Percentiles rank a stretch among this genome's conserved stretches.
These are phyloP conservation scores for Agrochola lychnidis DNA, from an alignment of 2,888 invertebrate species.

Conservation along the genomic window DNA sequence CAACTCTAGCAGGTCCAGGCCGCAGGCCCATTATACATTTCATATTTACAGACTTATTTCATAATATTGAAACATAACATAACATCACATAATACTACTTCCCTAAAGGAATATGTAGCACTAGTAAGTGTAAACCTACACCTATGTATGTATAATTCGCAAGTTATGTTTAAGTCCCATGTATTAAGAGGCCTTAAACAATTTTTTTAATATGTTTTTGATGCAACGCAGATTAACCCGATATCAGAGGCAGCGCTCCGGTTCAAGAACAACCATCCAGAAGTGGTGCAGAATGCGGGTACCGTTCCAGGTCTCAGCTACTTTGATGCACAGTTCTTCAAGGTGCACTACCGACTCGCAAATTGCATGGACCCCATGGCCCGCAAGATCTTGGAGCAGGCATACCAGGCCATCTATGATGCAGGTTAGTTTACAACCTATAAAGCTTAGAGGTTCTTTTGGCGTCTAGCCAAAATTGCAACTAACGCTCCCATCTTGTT, in stretches of 20 bases:
- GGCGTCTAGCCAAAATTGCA: background rate
- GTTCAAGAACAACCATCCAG: constrained; percentile 78
- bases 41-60: background rate
- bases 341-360: constrained; percentile 92
- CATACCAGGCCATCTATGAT: constrained; percentile 94
- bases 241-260: constrained; percentile 90
- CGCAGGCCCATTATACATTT: too few species aligned
- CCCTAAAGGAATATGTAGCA: background rate
- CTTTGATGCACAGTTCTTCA: constrained; percentile 94
- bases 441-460: too few species aligned
- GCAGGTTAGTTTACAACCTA: constrained; percentile 81
- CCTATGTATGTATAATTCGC: background rate
- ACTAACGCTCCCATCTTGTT: too few species aligned
- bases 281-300: constrained; percentile 91
- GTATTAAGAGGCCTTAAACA: background rate
- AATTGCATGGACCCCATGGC: constrained; percentile 87
- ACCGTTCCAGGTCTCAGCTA: constrained; percentile 90
- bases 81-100: background rate
- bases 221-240: constrained; percentile 86
- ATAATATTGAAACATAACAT: background rate
- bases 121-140: background rate
- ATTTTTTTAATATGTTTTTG: background rate
- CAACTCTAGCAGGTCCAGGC: background rate
- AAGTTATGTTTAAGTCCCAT: background rate
- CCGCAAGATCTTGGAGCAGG: constrained; percentile 93